Conservation (phyloP, 2,797 vertebrate genomes). For the Lepus oiostolus region DNA sequence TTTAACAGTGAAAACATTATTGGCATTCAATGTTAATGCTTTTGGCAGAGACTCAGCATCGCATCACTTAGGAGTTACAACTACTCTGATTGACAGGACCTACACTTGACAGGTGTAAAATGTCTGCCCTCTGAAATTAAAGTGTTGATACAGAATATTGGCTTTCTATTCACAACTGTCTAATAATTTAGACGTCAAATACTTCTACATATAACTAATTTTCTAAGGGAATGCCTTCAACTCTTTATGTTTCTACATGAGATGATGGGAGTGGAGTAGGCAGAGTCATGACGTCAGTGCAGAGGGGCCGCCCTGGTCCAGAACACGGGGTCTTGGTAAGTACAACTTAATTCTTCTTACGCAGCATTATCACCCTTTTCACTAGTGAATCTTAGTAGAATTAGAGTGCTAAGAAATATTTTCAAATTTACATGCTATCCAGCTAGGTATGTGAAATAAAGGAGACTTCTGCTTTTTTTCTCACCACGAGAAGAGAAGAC, state of each 20-base stretch:
- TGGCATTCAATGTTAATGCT: slow-evolving; percentile 81
- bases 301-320: background rate
- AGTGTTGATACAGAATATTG: slow-evolving; percentile 52
- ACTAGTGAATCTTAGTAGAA: background rate
- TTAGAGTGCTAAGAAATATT: background rate
- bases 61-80: slow-evolving; percentile 68
- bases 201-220: background rate
- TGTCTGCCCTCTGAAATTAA: slow-evolving; percentile 72
- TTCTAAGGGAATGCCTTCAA: background rate
- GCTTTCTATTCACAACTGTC: background rate
- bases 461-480: background rate
- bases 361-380: background rate
- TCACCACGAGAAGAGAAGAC: background rate
- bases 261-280: background rate
- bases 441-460: background rate
- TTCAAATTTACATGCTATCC: background rate
- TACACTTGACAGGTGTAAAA: slow-evolving; percentile 73
- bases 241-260: background rate
- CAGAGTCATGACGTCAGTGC: background rate
- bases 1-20: slow-evolving; percentile 74
- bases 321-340: background rate
- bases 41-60: slow-evolving; percentile 81
- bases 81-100: slow-evolving; percentile 74
- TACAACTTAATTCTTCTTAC: background rate
- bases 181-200: slow-evolving; percentile 27